These are phyloP conservation scores for Pituophis catenifer DNA, from an alignment of 2,113 vertebrate genomes.

Conservation along the genomic window DNA sequence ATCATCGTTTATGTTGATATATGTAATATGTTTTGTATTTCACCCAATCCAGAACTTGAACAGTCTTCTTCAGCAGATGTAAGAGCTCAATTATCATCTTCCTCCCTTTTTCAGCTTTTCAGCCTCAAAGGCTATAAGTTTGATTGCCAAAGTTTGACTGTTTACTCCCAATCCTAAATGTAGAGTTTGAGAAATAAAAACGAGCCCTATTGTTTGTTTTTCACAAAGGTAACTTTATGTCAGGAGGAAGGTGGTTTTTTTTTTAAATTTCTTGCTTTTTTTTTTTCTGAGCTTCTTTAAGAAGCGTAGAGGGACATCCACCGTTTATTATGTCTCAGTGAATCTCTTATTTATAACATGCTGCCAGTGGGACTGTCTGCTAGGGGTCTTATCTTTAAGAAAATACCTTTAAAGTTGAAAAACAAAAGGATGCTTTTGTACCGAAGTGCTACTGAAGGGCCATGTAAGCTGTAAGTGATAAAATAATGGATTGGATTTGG, in stretches of 20 bases:
- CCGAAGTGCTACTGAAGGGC: background rate
- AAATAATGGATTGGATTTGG: background rate
- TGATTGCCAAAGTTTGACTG: background rate
- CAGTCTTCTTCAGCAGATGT: background rate
- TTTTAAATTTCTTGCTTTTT: background rate
- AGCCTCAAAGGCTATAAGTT: background rate
- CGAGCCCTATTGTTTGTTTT: background rate
- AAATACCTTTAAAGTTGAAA: background rate
- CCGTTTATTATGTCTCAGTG: background rate
- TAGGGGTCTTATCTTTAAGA: background rate
- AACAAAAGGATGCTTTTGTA: background rate
- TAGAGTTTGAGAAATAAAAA: background rate
- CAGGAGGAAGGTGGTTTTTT: background rate
- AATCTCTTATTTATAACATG: background rate
- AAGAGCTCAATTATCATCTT: background rate
- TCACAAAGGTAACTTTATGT: background rate
- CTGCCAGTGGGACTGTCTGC: background rate
- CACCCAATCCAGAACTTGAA: background rate
- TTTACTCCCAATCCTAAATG: background rate
- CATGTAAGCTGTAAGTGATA: background rate
- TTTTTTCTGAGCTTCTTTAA: background rate
- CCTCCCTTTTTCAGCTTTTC: background rate
- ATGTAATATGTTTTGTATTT: background rate
- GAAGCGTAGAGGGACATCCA: background rate
- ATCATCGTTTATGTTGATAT: background rate